These are phyloP conservation scores for Thaleichthys pacificus DNA, from an alignment of 2,797 vertebrate species.

Conservation along the genomic window DNA sequence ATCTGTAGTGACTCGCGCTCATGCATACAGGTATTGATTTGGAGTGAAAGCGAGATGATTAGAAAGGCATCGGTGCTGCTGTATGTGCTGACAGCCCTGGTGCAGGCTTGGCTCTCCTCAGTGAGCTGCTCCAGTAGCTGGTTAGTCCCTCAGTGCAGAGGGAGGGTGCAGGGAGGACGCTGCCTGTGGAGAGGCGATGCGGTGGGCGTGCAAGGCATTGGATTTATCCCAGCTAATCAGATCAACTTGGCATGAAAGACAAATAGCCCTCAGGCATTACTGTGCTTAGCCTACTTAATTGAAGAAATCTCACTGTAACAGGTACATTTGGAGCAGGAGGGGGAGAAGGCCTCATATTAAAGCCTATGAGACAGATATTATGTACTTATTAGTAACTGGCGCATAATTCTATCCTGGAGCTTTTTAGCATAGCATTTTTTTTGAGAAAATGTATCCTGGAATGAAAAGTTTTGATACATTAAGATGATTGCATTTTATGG, in stretches of 20 bases:
- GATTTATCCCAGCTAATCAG: constrained; percentile 61
- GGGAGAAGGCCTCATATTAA: constrained; percentile 6
- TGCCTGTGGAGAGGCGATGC: constrained; percentile 2
- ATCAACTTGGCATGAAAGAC: constrained; percentile 57
- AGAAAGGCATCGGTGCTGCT: constrained; percentile 26
- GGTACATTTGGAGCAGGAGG: constrained; percentile 26
- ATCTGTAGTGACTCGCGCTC: constrained; percentile 2
- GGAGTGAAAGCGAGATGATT: constrained; percentile 26
- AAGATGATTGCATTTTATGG: not conserved
- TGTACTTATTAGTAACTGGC: constrained; percentile 9
- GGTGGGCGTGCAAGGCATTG: constrained; percentile 23
- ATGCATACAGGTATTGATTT: not conserved
- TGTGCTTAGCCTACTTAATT: constrained; percentile 57
- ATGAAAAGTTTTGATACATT: too few relatives aligned
- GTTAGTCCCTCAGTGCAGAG: constrained; percentile 10
- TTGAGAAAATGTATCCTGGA: not conserved
- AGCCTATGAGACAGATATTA: constrained; percentile 18
- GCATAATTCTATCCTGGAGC: not conserved
- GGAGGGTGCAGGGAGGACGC: constrained; percentile 3
- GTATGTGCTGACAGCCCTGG: not conserved
- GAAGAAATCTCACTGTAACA: constrained; percentile 36
- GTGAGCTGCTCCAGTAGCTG: not conserved
- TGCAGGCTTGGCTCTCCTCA: constrained; percentile 7
- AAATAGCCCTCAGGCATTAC: constrained; percentile 45
- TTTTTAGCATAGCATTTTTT: not conserved